A percentile compares a stretch with the other conserved stretches of the same genome.
Evolutionary conservation across 1,140 invertebrate species (phyloP).

Genomic region (Bilobella aurantiaca): DNA sequence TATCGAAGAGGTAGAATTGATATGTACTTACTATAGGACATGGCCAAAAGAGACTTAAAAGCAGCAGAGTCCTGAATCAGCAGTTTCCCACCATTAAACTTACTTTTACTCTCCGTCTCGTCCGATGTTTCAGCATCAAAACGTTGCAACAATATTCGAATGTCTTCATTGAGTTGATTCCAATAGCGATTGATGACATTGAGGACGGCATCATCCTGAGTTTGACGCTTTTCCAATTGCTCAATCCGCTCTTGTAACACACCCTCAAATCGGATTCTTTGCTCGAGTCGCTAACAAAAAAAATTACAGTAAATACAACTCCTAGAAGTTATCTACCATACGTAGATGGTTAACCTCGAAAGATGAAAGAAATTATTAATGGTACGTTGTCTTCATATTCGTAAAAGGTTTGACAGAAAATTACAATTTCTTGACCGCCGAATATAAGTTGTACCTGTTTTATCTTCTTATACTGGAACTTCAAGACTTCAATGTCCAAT

Average conservation of each 20-base stretch:
- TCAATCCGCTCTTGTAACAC: conserved; percentile 87
- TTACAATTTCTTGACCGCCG: neutral
- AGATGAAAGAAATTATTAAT: too few relatives aligned
- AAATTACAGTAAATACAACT: conserved; percentile 20
- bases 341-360: too few relatives aligned
- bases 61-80: too few relatives aligned
- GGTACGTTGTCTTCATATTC: too few relatives aligned
- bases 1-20: too few relatives aligned
- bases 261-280: conserved; percentile 74
- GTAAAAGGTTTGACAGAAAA: too few relatives aligned
- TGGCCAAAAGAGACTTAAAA: too few relatives aligned
- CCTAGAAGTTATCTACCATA: neutral
- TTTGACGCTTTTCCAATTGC: conserved; percentile 90
- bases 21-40: too few relatives aligned
- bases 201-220: conserved; percentile 92
- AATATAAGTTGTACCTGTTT: conserved; percentile 58
- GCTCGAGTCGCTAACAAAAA: conserved; percentile 63
- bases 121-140: conserved; percentile 96
- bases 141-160: conserved; percentile 79
- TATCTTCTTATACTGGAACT: conserved; percentile 94
- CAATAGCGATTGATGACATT: conserved; percentile 97
- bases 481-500: conserved; percentile 92
- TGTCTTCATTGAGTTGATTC: conserved; percentile 96
- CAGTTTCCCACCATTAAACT: conserved; percentile 36
- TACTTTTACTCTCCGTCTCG: conserved; percentile 88